phyloP scores from a whole-genome alignment of 2,797 vertebrate genomes.

The Mus spretus region DNA sequence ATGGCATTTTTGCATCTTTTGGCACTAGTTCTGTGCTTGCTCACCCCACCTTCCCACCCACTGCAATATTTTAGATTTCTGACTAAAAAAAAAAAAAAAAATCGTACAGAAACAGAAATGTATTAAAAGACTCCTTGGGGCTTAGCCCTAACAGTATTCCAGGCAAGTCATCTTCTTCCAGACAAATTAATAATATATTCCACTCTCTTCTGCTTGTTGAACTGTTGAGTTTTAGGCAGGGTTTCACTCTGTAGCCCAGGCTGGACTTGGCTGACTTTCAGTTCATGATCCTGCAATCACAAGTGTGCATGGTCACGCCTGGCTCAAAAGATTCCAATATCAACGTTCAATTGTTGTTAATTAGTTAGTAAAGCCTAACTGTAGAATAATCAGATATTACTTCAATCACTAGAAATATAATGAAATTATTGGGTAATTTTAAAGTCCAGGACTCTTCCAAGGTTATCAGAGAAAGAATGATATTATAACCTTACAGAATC shows the following conservation, averaged over 20 bases:
- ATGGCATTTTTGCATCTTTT: conserved; percentile 77
- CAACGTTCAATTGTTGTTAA: conserved; percentile 30
- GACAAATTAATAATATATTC: conserved; percentile 7
- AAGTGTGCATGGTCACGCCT: background rate
- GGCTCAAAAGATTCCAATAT: conserved; percentile 2
- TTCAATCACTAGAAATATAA: conserved; percentile 51
- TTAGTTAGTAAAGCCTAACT: conserved; percentile 36
- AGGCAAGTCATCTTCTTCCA: background rate
- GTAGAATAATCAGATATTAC: conserved; percentile 21
- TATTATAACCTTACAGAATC: conserved; percentile 58
- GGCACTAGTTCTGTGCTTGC: conserved; percentile 55
- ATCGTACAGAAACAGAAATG: conserved; percentile 48
- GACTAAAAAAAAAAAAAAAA: conserved; percentile 8
- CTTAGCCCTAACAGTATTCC: background rate
- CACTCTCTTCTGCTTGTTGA: background rate
- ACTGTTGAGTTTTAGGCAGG: background rate
- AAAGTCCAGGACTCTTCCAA: conserved; percentile 33
- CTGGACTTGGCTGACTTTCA: background rate
- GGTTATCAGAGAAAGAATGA: conserved; percentile 55
- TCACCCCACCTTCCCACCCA: conserved; percentile 1
- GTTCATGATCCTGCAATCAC: background rate
- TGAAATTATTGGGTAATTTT: conserved; percentile 26
- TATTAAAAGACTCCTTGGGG: background rate
- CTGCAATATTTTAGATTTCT: conserved; percentile 65
- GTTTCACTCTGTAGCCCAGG: background rate